Evolutionary conservation across 2,888 invertebrate genomes (phyloP), one percentile per base, ranked within the genome.

Genomic region (Apotomis turbidana): DNA sequence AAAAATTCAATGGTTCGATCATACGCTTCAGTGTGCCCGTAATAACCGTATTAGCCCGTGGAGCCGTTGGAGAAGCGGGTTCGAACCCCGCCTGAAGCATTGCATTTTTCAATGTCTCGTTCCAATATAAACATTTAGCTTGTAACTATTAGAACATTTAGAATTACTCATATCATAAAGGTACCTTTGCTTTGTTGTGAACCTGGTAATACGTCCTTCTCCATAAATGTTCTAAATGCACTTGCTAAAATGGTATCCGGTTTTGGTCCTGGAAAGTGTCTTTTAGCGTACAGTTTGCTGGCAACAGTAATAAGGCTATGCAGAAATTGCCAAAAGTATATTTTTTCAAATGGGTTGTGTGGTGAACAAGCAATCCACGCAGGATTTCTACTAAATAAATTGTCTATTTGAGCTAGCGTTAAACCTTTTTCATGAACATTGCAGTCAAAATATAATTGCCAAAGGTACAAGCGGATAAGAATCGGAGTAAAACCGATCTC

Each of bases 261-360:
- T 74, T 87, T 88, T 10, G 80, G 80, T 3, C 83, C 85, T 5
- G 89, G 87, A 49, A 91, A 76, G 58, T 83, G 77, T 71, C 79
- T 85, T 78, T 88, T 88, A 1, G 90, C 85, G 77, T 94, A 94
- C 27, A 94, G 77, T 76, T 85, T 87, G 82, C 88, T 92, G 3
- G 94, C 90, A 41, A 94, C 87, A 54, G 94, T 89, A 73, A 95
- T 86, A 10, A 95, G 77, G 51, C 94, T 92, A 74, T 95, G 94
- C 51, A 95, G 71, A 83, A 95, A 95, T 82, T 95, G 95, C 94
- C 95, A 95, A 79, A 94, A 94, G 81, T 94, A 94, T 78, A 95
- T 91, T 77, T 90, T 92, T 78, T 95, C 95, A 78, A 95, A 95
- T 0, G 95, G 95, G 78, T 93, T 79, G 77, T 95, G 94, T 0